Percentiles rank a stretch among this genome's conserved stretches.
phyloP scores from a whole-genome alignment of 2,113 vertebrate species.

The Channa maculata region DNA sequence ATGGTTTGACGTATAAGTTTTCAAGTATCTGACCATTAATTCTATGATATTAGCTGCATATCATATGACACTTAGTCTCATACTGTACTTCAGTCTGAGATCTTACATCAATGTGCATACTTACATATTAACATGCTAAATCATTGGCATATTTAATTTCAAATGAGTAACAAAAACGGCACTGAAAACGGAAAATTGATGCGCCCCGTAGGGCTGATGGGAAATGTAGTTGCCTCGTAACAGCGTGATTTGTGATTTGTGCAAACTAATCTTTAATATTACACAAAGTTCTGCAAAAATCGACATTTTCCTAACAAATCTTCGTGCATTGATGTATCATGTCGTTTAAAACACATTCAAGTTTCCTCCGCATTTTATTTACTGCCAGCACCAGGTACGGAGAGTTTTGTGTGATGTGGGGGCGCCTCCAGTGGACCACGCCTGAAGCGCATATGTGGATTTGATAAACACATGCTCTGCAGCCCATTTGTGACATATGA shows the following conservation, averaged over 20 bases:
- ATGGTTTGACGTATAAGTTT: too few species aligned
- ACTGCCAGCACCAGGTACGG: too few species aligned
- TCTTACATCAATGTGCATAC: too few species aligned
- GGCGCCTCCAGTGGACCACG: conserved; percentile 39
- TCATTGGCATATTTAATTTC: too few species aligned
- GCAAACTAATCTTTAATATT: too few species aligned
- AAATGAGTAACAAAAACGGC: too few species aligned
- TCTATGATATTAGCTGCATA: too few species aligned
- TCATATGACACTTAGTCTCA: too few species aligned
- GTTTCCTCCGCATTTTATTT: not conserved
- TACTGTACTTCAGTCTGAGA: too few species aligned
- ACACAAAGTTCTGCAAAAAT: accelerated
- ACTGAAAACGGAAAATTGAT: conserved; percentile 26
- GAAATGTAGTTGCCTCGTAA: conserved; percentile 66
- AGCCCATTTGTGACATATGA: not conserved
- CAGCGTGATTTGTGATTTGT: not conserved
- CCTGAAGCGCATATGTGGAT: conserved; percentile 20
- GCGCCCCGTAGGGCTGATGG: conserved; percentile 44
- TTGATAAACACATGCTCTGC: not conserved
- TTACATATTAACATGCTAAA: too few species aligned
- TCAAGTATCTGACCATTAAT: too few species aligned
- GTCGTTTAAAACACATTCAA: not conserved
- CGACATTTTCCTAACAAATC: accelerated
- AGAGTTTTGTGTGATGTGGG: conserved; percentile 14
- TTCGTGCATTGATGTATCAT: accelerated